Base-by-base conservation (phyloP, 2,888 invertebrate genomes). In the Megalurothrips usitatus region DNA sequence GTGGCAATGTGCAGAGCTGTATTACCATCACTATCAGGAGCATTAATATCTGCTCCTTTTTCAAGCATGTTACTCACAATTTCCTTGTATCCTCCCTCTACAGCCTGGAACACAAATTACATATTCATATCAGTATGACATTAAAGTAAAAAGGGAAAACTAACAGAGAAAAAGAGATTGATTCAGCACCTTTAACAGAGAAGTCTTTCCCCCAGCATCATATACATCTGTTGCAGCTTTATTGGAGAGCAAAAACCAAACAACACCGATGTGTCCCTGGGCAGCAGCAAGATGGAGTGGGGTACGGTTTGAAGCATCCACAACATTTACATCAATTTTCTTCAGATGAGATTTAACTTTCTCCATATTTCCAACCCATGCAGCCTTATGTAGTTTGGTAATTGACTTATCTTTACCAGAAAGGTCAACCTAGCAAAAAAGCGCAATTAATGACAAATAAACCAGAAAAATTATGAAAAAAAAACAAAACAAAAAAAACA, bases 261-360 rank as follows among this genome's bases (percentile, higher is more conserved):
- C 85, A 81, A 86, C 83, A 83, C 84, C 85, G 52, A 85, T 83
- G 82, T 86, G 84, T 12, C 86, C 86, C 82, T 85, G 85, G 34
- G 85, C 85, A 26, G 85, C 85, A 23, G 86, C 86, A 79, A 86
- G 84, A 83, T 86, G 86, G n/a, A 86, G 82, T 49, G 86, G 83
- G 6, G 86, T 86, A 79, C 86, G 82, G 82, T 84, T 85, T 8
- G 82, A 83, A 79, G 83, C 84, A 81, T 86, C 86, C 23, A 84
- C 84, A 28, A 82, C 82, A 82, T 86, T 85, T 23, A 86, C 83
- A 79, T 86, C 86, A 43, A 82, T 82, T 79, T 85, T 85, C 82
- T 85, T 86, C 52, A 85, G 81, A 79, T 84, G 83, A 0, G 84
- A 81, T 83, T 85, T 86, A 47, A 84, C 82, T 84, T 85, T 86